Percentiles rank a stretch among this genome's conserved stretches.
These are phyloP conservation scores for Pangasius mekongensis DNA, from an alignment of 2,797 vertebrate species.

Conservation along the genomic window DNA sequence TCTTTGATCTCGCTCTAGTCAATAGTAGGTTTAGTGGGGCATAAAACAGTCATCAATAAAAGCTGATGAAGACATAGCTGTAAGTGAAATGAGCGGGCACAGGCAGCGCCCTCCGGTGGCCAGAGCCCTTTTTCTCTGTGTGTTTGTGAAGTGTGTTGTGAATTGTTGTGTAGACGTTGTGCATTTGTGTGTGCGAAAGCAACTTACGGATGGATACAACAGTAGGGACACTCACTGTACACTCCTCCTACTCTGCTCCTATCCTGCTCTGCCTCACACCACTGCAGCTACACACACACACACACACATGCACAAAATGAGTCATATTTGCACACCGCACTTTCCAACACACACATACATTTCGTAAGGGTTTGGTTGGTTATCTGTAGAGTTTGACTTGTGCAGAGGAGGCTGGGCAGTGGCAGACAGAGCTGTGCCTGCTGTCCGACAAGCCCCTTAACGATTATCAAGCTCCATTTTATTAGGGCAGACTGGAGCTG, in stretches of 20 bases:
- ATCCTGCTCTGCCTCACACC: conserved; percentile 35
- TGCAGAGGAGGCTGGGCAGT: conserved; percentile 43
- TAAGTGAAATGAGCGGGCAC: conserved; percentile 48
- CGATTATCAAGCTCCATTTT: conserved; percentile 65
- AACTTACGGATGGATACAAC: conserved; percentile 34
- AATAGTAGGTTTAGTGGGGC: conserved; percentile 77
- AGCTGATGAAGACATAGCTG: conserved; percentile 57
- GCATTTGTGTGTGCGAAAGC: neutral
- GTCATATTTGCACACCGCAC: neutral
- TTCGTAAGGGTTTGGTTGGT: conserved; percentile 30
- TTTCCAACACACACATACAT: conserved; percentile 4
- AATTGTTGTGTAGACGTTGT: neutral
- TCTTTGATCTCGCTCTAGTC: conserved; percentile 74
- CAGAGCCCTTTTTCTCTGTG: conserved; percentile 20
- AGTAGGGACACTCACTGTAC: neutral
- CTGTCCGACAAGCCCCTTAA: conserved; percentile 56
- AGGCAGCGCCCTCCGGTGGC: conserved; percentile 53
- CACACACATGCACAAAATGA: conserved; percentile 16
- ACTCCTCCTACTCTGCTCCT: neutral
- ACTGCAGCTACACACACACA: conserved; percentile 18
- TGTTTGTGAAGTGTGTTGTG: neutral
- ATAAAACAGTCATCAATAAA: conserved; percentile 73
- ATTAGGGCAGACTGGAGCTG: conserved; percentile 63
- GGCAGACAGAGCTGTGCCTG: conserved; percentile 43
- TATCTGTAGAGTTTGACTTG: conserved; percentile 41